Percentiles rank a stretch among this genome's conserved stretches.
These are phyloP conservation scores for Hipparchia sbordonii DNA, from an alignment of 2,888 invertebrate species.

Conservation along the genomic window DNA sequence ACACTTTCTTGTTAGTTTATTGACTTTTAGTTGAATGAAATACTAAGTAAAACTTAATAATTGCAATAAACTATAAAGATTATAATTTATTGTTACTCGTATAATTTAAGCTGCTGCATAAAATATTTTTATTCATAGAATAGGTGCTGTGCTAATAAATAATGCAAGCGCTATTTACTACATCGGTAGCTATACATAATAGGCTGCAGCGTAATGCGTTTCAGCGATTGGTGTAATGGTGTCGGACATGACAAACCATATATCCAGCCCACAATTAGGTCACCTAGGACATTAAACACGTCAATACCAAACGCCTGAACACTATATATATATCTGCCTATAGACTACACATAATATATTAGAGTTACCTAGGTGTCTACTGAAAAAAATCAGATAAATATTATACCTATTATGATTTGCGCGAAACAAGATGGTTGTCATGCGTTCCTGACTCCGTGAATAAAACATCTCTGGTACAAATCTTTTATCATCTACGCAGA, in stretches of 20 bases:
- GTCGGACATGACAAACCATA: constrained; percentile 39
- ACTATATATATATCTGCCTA: not conserved
- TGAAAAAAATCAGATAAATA: too few relatives aligned
- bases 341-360: not conserved
- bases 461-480: too few relatives aligned
- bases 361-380: too few relatives aligned
- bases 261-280: constrained; percentile 35
- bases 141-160: not conserved
- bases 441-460: too few relatives aligned
- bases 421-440: too few relatives aligned
- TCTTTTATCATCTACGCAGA: too few relatives aligned
- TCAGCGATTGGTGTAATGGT: constrained; percentile 17
- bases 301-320: constrained; percentile 31
- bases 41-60: too few relatives aligned
- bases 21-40: too few relatives aligned
- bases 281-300: constrained; percentile 36
- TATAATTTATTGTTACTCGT: too few relatives aligned
- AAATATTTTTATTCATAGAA: not conserved
- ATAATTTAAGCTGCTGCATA: not conserved
- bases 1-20: too few relatives aligned
- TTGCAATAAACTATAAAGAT: too few relatives aligned
- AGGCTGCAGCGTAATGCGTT: constrained; percentile 15
- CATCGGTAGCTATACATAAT: constrained; percentile 12
- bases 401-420: too few relatives aligned
- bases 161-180: not conserved